These are phyloP conservation scores for Rhinophrynus dorsalis DNA, from an alignment of 2,797 vertebrate genomes.

Conservation along the genomic window DNA sequence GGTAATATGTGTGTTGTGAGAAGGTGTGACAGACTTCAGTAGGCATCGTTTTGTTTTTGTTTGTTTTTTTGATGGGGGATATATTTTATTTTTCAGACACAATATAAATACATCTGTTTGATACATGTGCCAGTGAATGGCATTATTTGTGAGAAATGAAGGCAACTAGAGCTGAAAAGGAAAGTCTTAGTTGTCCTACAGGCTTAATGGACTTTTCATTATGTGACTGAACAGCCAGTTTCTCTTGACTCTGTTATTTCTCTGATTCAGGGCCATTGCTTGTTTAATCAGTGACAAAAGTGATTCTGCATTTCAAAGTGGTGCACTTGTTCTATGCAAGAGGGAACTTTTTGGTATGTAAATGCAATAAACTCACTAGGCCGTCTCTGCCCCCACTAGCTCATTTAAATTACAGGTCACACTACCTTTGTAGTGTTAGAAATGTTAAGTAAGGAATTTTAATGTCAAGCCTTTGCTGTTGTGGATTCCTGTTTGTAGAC, in stretches of 20 bases:
- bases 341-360: constrained; percentile 59
- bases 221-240: not conserved
- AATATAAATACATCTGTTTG: no score
- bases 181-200: not conserved
- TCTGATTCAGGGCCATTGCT: constrained; percentile 31
- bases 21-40: no score
- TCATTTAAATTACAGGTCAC: constrained; percentile 54
- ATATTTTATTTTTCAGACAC: no score
- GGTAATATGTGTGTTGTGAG: no score
- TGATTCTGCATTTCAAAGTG: constrained; percentile 59
- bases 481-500: constrained; percentile 32
- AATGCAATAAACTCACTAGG: constrained; percentile 51
- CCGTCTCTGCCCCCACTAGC: constrained; percentile 30
- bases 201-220: constrained; percentile 21
- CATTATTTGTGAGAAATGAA: not conserved
- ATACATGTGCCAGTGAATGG: no score
- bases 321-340: constrained; percentile 51
- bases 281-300: constrained; percentile 49
- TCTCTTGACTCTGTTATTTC: constrained; percentile 17
- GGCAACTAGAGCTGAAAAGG: not conserved
- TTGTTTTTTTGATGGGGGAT: no score
- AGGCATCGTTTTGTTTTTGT: no score
- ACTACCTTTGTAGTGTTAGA: constrained; percentile 54
- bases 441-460: constrained; percentile 52
- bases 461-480: constrained; percentile 26